These are phyloP conservation scores for Euphydryas editha DNA, from an alignment of 2,888 invertebrate species.

Conservation along the genomic window DNA sequence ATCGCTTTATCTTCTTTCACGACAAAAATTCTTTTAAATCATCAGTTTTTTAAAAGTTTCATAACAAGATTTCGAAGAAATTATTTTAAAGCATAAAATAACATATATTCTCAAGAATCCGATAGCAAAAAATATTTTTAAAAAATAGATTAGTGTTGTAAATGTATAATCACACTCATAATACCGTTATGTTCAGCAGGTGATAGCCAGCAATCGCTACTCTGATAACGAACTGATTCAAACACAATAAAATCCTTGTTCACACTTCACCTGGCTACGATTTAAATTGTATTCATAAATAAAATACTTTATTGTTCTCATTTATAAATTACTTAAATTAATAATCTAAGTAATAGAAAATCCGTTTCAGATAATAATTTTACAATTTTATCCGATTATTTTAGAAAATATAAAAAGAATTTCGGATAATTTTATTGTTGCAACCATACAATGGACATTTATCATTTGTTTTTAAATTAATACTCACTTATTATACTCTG, in stretches of 20 bases:
- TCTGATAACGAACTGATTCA: background rate
- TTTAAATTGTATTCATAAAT: background rate
- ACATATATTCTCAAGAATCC: too few species aligned
- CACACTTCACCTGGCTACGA: background rate
- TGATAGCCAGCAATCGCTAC: background rate
- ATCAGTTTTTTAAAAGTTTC: too few species aligned
- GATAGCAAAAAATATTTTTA: too few species aligned
- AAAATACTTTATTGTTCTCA: too few species aligned
- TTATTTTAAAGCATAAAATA: too few species aligned
- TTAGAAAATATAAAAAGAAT: background rate
- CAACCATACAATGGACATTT: too few species aligned
- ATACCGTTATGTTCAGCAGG: background rate
- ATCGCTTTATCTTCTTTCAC: too few species aligned
- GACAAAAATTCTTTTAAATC: too few species aligned
- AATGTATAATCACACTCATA: background rate
- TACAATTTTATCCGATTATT: background rate
- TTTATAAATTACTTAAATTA: background rate
- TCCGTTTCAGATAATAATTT: background rate
- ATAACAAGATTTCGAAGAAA: too few species aligned
- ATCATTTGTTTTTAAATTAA: too few species aligned
- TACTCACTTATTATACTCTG: too few species aligned
- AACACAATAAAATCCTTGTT: conserved; percentile 1
- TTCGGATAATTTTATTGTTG: background rate
- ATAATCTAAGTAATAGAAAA: background rate
- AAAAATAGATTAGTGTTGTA: too few species aligned